These are phyloP conservation scores for Lycocorax pyrrhopterus DNA, from an alignment of 2,113 vertebrate species.

Conservation along the genomic window DNA sequence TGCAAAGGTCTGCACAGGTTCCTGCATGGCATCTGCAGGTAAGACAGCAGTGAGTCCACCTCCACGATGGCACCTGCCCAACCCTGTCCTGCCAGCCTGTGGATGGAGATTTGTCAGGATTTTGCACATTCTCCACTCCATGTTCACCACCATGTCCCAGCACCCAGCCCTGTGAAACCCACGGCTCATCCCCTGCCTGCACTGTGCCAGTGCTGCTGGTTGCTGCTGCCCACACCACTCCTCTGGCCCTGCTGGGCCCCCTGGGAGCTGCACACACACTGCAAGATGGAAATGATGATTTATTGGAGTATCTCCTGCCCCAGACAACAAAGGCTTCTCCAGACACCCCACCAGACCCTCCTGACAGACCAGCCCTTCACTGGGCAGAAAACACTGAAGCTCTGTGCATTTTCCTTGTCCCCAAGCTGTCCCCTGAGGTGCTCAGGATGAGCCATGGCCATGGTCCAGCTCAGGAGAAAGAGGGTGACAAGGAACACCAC, in stretches of 20 bases:
- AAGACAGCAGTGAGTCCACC: not conserved
- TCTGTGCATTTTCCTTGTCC: not conserved
- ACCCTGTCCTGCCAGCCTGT: not conserved
- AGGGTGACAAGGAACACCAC: not conserved
- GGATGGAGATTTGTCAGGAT: not conserved
- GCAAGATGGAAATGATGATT: not conserved
- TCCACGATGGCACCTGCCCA: not conserved
- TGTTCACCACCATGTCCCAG: not conserved
- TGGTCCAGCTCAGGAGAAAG: not conserved
- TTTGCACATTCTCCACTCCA: not conserved
- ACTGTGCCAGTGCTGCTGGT: not conserved
- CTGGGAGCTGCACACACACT: not conserved
- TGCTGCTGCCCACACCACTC: not conserved
- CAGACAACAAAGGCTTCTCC: not conserved
- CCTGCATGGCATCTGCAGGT: not conserved
- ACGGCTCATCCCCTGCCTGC: fast-evolving
- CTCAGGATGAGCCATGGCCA: not conserved
- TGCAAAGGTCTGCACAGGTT: not conserved
- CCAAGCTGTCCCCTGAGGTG: not conserved
- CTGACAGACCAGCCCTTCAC: not conserved
- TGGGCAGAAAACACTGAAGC: not conserved
- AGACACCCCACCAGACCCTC: not conserved
- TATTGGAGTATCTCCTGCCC: not conserved
- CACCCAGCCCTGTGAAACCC: not conserved
- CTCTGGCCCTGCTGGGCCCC: not conserved